A percentile compares a stretch with the other conserved stretches of the same genome.
phyloP scores from a whole-genome alignment of 2,113 vertebrate species.

The Oplegnathus fasciatus region DNA sequence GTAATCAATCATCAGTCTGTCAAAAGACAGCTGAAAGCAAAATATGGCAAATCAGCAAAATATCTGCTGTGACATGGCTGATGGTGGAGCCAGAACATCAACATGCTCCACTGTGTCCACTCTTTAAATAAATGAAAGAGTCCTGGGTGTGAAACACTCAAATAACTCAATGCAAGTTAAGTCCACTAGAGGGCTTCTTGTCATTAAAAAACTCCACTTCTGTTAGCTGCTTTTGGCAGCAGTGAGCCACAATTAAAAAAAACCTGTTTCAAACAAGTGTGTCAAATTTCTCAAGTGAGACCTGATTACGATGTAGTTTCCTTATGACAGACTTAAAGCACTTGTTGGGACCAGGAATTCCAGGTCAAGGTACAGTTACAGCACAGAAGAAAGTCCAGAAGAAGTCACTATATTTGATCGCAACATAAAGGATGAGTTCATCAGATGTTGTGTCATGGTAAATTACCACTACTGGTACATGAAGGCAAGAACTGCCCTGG shows the following conservation, averaged over 20 bases:
- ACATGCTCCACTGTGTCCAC: background rate
- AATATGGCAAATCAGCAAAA: background rate
- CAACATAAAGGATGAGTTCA: conserved; percentile 3
- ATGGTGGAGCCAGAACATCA: background rate
- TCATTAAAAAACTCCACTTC: background rate
- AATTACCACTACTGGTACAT: background rate
- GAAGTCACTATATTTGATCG: background rate
- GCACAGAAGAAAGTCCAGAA: no score
- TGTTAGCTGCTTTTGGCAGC: background rate
- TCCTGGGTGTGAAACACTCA: background rate
- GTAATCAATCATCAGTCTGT: background rate
- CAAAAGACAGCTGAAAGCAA: background rate
- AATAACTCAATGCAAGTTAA: background rate
- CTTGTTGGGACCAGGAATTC: background rate
- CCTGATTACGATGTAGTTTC: background rate
- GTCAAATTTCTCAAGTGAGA: background rate
- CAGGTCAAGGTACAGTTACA: background rate
- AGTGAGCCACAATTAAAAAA: background rate
- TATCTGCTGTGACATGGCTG: background rate
- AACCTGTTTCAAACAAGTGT: background rate
- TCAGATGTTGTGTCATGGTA: background rate
- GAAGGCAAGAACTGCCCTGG: background rate
- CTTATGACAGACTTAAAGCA: background rate
- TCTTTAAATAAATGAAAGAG: background rate
- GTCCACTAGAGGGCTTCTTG: conserved; percentile 14